Base-by-base conservation (phyloP, 2,113 vertebrate genomes). In the Bubalus kerabau region DNA sequence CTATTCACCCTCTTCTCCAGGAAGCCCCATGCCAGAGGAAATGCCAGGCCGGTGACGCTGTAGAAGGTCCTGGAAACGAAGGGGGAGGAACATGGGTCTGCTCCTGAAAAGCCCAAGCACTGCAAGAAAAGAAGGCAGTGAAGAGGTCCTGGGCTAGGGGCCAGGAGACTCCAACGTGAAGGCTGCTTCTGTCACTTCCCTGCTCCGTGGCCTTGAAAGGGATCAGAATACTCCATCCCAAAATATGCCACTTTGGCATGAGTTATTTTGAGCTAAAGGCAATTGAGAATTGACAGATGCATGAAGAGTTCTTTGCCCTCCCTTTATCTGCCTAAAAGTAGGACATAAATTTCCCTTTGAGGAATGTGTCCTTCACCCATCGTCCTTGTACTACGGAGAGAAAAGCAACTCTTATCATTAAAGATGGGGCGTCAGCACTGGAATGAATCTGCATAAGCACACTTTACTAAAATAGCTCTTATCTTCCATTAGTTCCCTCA, bases 1-100 rank as follows among this genome's bases (percentile, higher is more conserved):
- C 6, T 16, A 4, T 5, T 3, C 21, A 10, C 15, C 2, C 21
- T 50, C 48, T 32, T 50, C 43, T 59, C 93, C 15, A 9, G 40
- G 19, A 62, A 83, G 88, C 14, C n/a, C 23, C 9, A 5, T 11
- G 0, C 48, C 26, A 0, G 15, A 30, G 40, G 28, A 43, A 26
- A 12, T 9, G 57, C 57, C 8, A 0, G n/a, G 23, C 16, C 1
- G 26, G 46, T 23, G 48, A 36, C 4, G 15, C 7, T 9, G 1
- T 26, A 57, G 82, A n/a, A 16, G 48, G 48, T 67, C 4, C 23
- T 92, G 36, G 32, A 40, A 13, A 32, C 0, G 0, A 24, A 12
- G 46, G 62, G 26, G 4, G 46, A 23, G 43, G 67, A 30, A 0
- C 56, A 0, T 5, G 28, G n/a, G 2, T 43, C n/a, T 60, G 67